phyloP scores from a whole-genome alignment of 2,888 invertebrate species.

The Drepana falcataria region DNA sequence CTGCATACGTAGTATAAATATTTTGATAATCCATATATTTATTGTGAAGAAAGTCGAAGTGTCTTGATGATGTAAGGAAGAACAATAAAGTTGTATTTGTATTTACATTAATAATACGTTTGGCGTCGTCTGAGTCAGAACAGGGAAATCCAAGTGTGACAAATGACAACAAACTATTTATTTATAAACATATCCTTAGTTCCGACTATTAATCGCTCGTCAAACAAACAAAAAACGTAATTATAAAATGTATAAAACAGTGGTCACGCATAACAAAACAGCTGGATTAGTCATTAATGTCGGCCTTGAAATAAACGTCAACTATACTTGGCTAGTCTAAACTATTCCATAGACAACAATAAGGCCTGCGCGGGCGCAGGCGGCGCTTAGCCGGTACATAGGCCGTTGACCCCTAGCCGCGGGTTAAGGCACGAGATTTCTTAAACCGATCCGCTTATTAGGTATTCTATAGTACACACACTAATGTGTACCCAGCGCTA shows the following conservation, averaged over 20 bases:
- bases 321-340: conserved; percentile 33
- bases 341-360: conserved; percentile 63
- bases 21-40: too few species aligned
- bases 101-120: too few species aligned
- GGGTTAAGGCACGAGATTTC: conserved; percentile 70
- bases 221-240: not conserved
- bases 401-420: conserved; percentile 55
- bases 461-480: conserved; percentile 51
- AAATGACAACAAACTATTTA: too few species aligned
- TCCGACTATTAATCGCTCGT: not conserved
- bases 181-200: not conserved
- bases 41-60: too few species aligned
- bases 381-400: conserved; percentile 54
- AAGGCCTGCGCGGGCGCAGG: conserved; percentile 47
- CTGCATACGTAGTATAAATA: too few species aligned
- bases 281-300: conserved; percentile 21
- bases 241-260: not conserved
- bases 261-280: conserved; percentile 10
- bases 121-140: too few species aligned
- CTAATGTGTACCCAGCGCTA: conserved; percentile 23
- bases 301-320: conserved; percentile 48
- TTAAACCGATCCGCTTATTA: conserved; percentile 73
- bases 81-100: too few species aligned
- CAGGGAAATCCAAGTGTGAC: too few species aligned
- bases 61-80: too few species aligned